phyloP scores from a whole-genome alignment of 2,797 vertebrate genomes.

The Typhlichthys eigenmanni region DNA sequence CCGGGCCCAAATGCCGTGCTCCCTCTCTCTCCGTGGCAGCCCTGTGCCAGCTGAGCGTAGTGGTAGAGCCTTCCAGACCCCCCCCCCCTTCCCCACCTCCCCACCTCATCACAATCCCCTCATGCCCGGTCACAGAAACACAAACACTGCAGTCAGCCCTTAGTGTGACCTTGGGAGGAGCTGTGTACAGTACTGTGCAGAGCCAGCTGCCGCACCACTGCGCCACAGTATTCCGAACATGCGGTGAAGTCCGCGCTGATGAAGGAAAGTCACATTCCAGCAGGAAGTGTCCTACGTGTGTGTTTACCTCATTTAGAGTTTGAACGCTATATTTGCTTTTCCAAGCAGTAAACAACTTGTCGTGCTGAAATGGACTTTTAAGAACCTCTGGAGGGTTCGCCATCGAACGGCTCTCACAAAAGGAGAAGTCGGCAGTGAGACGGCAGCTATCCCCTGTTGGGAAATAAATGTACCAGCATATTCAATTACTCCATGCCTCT shows the following conservation, averaged over 20 bases:
- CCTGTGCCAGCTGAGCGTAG: constrained; percentile 70
- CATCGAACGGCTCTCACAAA: constrained; percentile 10
- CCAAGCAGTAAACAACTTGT: constrained; percentile 36
- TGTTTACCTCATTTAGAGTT: constrained; percentile 9
- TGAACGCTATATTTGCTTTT: constrained; percentile 34
- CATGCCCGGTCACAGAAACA: constrained; percentile 34
- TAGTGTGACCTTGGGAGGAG: constrained; percentile 53
- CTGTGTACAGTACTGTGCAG: constrained; percentile 23
- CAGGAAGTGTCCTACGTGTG: neutral
- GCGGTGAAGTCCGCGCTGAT: constrained; percentile 8
- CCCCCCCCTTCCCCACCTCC: constrained; percentile 4
- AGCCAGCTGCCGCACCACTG: neutral
- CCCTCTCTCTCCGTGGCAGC: constrained; percentile 41
- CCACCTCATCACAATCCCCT: constrained; percentile 27
- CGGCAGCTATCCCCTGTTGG: constrained; percentile 48
- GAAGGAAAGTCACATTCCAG: neutral
- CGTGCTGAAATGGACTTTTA: constrained; percentile 26
- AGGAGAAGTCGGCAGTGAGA: constrained; percentile 36
- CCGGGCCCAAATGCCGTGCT: constrained; percentile 66
- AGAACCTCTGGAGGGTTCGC: constrained; percentile 42
- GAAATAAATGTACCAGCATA: constrained; percentile 63
- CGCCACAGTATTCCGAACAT: constrained; percentile 9
- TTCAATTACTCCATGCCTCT: constrained; percentile 62
- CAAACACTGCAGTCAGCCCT: constrained; percentile 36
- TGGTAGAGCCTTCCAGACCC: constrained; percentile 26